phyloP scores from a whole-genome alignment of 2,113 vertebrate species.

The Callochromis pleurospilus region DNA sequence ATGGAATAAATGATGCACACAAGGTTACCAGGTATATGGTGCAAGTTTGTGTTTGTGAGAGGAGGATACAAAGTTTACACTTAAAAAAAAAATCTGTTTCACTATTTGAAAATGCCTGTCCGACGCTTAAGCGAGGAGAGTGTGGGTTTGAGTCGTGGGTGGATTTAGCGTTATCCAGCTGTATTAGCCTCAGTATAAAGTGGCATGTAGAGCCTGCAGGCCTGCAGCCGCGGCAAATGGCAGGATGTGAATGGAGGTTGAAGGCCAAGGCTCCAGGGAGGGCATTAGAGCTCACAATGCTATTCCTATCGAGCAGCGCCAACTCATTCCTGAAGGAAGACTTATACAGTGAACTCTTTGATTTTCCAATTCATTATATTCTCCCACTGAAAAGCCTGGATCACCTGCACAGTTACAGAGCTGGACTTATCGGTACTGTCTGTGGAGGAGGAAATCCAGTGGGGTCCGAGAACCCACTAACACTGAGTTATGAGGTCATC shows the following conservation, averaged over 20 bases:
- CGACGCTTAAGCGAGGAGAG: neutral
- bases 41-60: neutral
- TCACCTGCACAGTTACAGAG: neutral
- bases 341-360: conserved; percentile 46
- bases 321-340: conserved; percentile 9
- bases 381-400: neutral
- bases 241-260: conserved; percentile 19
- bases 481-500: conserved; percentile 35
- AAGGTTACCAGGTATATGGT: neutral
- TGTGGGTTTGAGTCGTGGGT: conserved; percentile 54
- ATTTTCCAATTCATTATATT: conserved; percentile 62
- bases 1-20: neutral
- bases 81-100: neutral
- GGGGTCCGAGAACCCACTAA: conserved; percentile 5
- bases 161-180: conserved; percentile 29
- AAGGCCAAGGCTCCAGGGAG: conserved; percentile 43
- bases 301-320: conserved; percentile 34
- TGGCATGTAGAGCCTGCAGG: conserved; percentile 15
- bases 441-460: conserved; percentile 43
- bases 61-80: neutral
- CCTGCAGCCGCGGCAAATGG: conserved; percentile 24
- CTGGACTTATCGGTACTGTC: neutral
- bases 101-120: neutral
- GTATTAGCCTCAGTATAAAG: conserved; percentile 23
- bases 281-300: neutral